phyloP scores from a whole-genome alignment of 2,888 invertebrate genomes.

The Oeneis ivallda region DNA sequence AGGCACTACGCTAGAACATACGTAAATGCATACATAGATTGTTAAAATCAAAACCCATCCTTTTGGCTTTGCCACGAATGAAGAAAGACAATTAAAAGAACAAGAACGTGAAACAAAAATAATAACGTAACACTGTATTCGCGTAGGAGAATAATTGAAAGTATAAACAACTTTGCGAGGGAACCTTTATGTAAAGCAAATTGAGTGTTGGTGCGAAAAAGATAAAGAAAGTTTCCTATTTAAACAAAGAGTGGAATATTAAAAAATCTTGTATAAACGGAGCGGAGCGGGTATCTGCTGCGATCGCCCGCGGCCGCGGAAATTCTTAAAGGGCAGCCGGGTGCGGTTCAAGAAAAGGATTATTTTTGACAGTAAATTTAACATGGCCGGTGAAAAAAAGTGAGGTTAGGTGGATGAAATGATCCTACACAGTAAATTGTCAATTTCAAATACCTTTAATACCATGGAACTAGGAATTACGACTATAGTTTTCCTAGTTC shows the following conservation, averaged over 20 bases:
- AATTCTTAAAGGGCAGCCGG: conserved; percentile 27
- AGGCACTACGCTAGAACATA: too few relatives aligned
- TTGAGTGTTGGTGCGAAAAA: conserved; percentile 31
- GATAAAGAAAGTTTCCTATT: conserved; percentile 31
- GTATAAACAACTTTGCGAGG: conserved; percentile 8
- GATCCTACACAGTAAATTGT: too few relatives aligned
- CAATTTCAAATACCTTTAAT: too few relatives aligned
- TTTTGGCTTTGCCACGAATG: too few relatives aligned
- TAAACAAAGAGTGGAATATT: conserved; percentile 43
- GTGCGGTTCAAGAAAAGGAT: conserved; percentile 11
- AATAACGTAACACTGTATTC: neutral
- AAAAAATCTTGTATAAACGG: conserved; percentile 43
- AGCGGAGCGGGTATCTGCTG: conserved; percentile 38
- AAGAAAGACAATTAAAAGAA: neutral
- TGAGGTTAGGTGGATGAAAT: too few relatives aligned
- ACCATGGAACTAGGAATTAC: too few relatives aligned
- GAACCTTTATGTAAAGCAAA: conserved; percentile 23
- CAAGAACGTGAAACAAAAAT: neutral
- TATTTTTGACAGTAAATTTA: neutral
- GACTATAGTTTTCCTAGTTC: too few relatives aligned
- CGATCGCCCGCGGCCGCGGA: conserved; percentile 38
- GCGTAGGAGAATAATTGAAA: conserved; percentile 4
- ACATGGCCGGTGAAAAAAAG: neutral
- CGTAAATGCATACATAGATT: too few relatives aligned
- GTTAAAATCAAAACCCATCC: too few relatives aligned